Conservation (phyloP, 1,140 invertebrate genomes). For the Ostrea denselamellosa region DNA sequence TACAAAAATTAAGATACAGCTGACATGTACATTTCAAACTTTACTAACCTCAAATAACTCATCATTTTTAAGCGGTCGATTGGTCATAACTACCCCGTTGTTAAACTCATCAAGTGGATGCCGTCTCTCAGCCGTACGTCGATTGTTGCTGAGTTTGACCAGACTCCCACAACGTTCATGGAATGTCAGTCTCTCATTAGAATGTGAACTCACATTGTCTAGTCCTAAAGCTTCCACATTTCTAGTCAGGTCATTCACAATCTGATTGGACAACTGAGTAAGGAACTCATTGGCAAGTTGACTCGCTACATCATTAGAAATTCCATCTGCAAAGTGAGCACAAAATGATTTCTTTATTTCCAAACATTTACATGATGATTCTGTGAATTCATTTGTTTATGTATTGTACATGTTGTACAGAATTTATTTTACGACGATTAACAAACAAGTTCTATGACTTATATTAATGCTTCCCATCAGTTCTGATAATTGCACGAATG, state of each 20-base stretch:
- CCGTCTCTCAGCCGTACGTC: conserved; percentile 89
- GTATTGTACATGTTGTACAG: too few relatives aligned
- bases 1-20: too few relatives aligned
- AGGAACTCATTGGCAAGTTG: conserved; percentile 74
- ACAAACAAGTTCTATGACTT: too few relatives aligned
- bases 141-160: conserved; percentile 92
- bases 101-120: conserved; percentile 85
- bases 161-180: conserved; percentile 92
- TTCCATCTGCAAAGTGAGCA: conserved; percentile 32
- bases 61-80: conserved; percentile 84
- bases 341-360: background rate
- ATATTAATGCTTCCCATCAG: too few relatives aligned
- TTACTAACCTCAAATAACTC: conserved; percentile 90
- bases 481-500: too few relatives aligned
- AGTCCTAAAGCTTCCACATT: conserved; percentile 58
- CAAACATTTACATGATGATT: too few relatives aligned
- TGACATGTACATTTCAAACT: background rate
- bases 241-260: conserved; percentile 70
- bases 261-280: conserved; percentile 73
- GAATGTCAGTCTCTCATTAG: conserved; percentile 84
- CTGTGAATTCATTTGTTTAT: too few relatives aligned
- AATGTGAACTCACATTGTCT: conserved; percentile 52
- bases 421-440: too few relatives aligned
- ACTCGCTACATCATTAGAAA: conserved; percentile 69
- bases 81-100: conserved; percentile 90